These are phyloP conservation scores for Acanthisitta chloris DNA, from an alignment of 2,113 vertebrate species.

Conservation along the genomic window DNA sequence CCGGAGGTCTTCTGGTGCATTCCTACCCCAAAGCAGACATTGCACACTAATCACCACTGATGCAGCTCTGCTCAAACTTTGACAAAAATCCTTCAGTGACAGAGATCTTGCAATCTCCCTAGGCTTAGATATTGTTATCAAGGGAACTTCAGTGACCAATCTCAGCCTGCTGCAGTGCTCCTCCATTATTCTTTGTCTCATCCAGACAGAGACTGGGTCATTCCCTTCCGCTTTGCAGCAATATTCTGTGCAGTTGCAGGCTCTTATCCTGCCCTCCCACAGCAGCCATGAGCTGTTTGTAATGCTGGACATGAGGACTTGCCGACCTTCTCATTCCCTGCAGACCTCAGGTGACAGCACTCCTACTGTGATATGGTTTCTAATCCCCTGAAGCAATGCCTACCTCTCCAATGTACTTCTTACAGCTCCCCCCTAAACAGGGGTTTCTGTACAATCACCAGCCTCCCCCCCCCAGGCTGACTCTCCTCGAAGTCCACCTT, in stretches of 20 bases:
- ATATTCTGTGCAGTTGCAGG: neutral
- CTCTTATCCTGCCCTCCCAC: rapidly evolving
- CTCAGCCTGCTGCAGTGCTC: neutral
- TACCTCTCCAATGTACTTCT: rapidly evolving
- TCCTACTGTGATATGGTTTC: neutral
- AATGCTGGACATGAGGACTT: neutral
- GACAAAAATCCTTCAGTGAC: neutral
- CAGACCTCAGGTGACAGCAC: neutral
- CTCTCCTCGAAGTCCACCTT: neutral
- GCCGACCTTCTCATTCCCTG: neutral
- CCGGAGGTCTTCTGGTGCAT: neutral
- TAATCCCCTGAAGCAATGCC: neutral
- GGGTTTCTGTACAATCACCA: neutral
- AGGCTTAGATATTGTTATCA: neutral
- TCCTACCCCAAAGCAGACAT: neutral
- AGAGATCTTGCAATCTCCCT: neutral
- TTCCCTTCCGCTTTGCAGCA: neutral
- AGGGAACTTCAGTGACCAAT: neutral
- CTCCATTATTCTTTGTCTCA: neutral
- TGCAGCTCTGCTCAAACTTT: neutral
- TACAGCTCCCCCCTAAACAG: neutral
- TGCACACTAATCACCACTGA: neutral
- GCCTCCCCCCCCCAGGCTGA: neutral
- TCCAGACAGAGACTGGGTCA: neutral
- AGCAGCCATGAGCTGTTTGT: neutral